Base-by-base conservation (phyloP, 2,113 vertebrate genomes). In the Gobio gobio region DNA sequence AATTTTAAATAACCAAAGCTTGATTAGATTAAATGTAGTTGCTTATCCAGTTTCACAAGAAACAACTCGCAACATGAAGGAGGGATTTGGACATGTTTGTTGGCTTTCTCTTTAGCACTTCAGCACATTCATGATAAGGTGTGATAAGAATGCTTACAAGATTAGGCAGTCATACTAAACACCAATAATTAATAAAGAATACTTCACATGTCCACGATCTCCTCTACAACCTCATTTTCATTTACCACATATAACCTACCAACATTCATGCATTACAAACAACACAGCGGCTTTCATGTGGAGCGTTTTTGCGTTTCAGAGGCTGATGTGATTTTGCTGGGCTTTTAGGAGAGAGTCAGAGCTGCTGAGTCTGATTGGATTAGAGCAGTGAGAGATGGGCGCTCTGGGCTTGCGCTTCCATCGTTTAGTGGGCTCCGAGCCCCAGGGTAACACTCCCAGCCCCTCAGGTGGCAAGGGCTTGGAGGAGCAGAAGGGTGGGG, bases 241-340 rank as follows among this genome's bases (percentile, higher is more conserved):
- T 66, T 51, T 66, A 10, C 40, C 78, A 80, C 78, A 80, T 20
- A 63, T 36, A 80, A 59, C 13, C 58, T 43, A 5, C 56, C 8
- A 16, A 45, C 10, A 14, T 51, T 49, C 59, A 16, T 72, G 43
- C 84, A 63, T 66, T 10, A 20, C 4, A 12, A 58, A 73, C 10
- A 22, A 78, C 10, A 16, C 49, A 9, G 26, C 10, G 16, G 22
- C 47, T 40, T 83, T 83, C 12, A 40, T 29, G 49, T 33, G 43
- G n/a, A 20, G 18, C 18, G 33, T 24, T 80, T 10, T 49, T 26
- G 40, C n/a, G 10, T 84, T 76, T 54, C 18, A 24, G 43, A 45
- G 43, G 58, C 49, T 78, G 83, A 76, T 76, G 40, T 74, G 83
- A 77, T 66, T 78, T 82, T 43, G 26, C 79, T 68, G 59, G 56